Base-by-base conservation (phyloP, 2,888 invertebrate species). In the Meganola albula region DNA sequence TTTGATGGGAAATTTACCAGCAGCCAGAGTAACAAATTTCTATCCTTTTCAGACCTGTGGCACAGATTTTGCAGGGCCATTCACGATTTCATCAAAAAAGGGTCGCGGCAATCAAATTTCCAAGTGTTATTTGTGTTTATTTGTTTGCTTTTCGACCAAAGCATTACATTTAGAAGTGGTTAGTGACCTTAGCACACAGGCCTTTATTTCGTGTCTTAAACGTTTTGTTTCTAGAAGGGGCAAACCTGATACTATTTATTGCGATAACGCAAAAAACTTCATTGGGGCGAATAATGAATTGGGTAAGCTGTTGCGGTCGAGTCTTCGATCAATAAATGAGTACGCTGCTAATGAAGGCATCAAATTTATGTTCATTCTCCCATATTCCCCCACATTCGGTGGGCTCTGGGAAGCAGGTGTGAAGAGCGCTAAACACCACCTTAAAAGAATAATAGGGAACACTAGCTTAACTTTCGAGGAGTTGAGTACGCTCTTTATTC, bases 41-140 rank as follows among this genome's bases (percentile, higher is more conserved):
- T 39, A 16, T 20, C 39, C 39, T 1, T 39, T 39, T 11, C 10
- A 29, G 6, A 28, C 39, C 4, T 26, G 26, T 13, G 39, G 34
- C 4, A 2, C 35, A 3, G 34, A 39, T 11, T 39, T 35, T 24
- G 39, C 39, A 6, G 34, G 32, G 2, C 35, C 39, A 2, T 39
- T 39, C 10, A 31, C 10, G 8, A 39, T 39, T 3, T 1, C 31
- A 7, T 29, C 31, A 7, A 22, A 28, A 8, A 39, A 34, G 9
- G 38, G 34, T 1, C 31, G 34, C 2, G 38, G 30, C 1, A 4
- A 26, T 13, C 26, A 26, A 1, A 1, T 33, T 4, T 2, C 30
- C 1, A 38, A 38, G 21, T 30, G 37, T 22, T 37, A 37, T 11
- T 18, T 37, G n/a, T 33, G 33, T 7, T 5, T 33, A 1, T 34